Percentiles rank a stretch among this genome's conserved stretches.
Conservation (phyloP, 2,113 vertebrate species). For the Emydura subglobosa region DNA sequence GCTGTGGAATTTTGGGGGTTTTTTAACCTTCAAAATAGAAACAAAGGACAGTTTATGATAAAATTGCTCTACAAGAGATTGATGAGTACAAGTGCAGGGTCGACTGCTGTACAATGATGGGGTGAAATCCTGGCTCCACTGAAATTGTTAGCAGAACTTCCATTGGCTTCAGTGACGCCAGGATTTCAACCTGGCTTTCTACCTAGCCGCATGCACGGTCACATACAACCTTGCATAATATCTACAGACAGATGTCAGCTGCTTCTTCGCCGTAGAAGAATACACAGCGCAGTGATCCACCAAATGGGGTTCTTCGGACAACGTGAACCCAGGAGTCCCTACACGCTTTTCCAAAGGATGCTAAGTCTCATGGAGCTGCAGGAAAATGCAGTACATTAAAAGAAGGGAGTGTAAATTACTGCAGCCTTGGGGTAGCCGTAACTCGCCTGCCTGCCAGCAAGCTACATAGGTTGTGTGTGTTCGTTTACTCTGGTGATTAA, state of each 20-base stretch:
- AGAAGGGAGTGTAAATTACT: conserved; percentile 6
- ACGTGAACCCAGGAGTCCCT: neutral
- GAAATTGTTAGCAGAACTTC: conserved; percentile 50
- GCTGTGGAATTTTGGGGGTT: neutral
- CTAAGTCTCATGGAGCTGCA: neutral
- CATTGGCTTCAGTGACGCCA: neutral
- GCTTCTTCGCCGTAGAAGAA: neutral
- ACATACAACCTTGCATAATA: neutral
- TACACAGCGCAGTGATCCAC: accelerated
- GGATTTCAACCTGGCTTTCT: neutral
- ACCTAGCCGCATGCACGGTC: neutral
- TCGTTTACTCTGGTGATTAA: conserved; percentile 18
- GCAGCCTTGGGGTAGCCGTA: conserved; percentile 1
- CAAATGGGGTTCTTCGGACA: accelerated
- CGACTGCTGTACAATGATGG: neutral
- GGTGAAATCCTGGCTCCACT: conserved; percentile 25
- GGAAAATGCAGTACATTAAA: neutral
- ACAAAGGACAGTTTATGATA: neutral
- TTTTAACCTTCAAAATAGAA: accelerated
- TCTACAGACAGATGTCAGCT: neutral
- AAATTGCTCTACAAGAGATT: neutral
- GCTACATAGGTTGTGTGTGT: neutral
- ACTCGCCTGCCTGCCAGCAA: neutral
- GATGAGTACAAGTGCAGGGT: conserved; percentile 43
- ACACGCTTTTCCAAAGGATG: neutral